A percentile compares a stretch with the other conserved stretches of the same genome.
phyloP scores from a whole-genome alignment of 2,888 invertebrate species.

The Perizoma affinitatum region DNA sequence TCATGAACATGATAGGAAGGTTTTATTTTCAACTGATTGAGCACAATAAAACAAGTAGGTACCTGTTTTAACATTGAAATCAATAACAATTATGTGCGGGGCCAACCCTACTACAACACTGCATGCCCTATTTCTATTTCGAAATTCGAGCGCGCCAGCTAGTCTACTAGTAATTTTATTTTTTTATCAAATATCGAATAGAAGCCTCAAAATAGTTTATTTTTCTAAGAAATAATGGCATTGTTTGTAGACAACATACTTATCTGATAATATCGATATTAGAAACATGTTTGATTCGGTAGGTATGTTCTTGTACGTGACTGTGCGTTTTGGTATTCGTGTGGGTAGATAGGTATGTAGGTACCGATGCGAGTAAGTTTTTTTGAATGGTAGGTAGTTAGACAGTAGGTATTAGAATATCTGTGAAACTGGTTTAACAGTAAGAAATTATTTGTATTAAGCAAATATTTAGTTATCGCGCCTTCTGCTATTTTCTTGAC shows the following conservation, averaged over 20 bases:
- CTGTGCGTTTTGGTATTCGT: conserved; percentile 53
- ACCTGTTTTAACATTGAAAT: too few relatives aligned
- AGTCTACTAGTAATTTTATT: conserved; percentile 64
- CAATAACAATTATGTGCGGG: too few relatives aligned
- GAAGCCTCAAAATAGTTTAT: conserved; percentile 53
- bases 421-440: too few relatives aligned
- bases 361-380: conserved; percentile 12
- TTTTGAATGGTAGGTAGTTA: conserved; percentile 1
- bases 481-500: too few relatives aligned
- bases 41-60: too few relatives aligned
- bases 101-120: conserved; percentile 45
- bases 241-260: conserved; percentile 80
- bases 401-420: too few relatives aligned
- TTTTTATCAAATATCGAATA: conserved; percentile 64
- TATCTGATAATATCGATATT: conserved; percentile 71
- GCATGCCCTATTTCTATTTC: conserved; percentile 61
- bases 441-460: neutral
- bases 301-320: conserved; percentile 62
- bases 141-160: conserved; percentile 65
- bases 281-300: conserved; percentile 57
- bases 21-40: too few relatives aligned
- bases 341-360: conserved; percentile 1
- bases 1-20: too few relatives aligned
- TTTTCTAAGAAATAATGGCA: conserved; percentile 75
- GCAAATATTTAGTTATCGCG: too few relatives aligned